Base-by-base conservation (phyloP, 1,140 invertebrate genomes). In the Atta texana region DNA sequence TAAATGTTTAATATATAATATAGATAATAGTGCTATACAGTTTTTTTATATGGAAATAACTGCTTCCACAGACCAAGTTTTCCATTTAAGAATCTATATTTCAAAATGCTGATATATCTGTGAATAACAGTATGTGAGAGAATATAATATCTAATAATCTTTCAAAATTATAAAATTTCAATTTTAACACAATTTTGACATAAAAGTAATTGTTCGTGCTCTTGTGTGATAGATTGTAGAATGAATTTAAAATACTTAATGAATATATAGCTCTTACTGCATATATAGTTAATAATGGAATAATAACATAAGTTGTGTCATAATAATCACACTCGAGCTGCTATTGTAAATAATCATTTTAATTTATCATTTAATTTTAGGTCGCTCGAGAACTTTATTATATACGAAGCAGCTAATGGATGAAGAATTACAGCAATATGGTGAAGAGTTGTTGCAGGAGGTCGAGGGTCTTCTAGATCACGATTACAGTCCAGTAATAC, bases 361-460 rank as follows among this genome's bases (percentile, higher is more conserved):
- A 59, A 24, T 24, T 24, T 24, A 24, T 24, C 24, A 24, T 24
- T 24, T 24, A 24, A n/a, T 91, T 90, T 68, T 59, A 95, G 95
- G 95, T 82, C 95, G 95, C 76, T 94, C 95, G 2, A 93, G 95
- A 87, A 95, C 93, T 31, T 87, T 96, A 8, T 87, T 96, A 0
- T 95, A 94, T 74, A 94, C 94, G 7, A 95, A 94, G 31, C 93
- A 84, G 10, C 66, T 93, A n/a, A 91, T 94, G 85, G 92, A 94
- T 44, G 92, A 94, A 63, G 94, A 95, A 44, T 90, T 95, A 44
- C 94, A 95, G 34, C 94, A 95, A 74, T 94, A 93, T n/a, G 89
- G 93, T 51, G 94, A 95, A 61, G 93, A 94, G 18, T 31, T 95
- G 53, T 81, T 95, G 71, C 92, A 94, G 57, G 92, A 94, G 80